Conservation (phyloP, 2,888 invertebrate species). For the Calliphora vomitoria region DNA sequence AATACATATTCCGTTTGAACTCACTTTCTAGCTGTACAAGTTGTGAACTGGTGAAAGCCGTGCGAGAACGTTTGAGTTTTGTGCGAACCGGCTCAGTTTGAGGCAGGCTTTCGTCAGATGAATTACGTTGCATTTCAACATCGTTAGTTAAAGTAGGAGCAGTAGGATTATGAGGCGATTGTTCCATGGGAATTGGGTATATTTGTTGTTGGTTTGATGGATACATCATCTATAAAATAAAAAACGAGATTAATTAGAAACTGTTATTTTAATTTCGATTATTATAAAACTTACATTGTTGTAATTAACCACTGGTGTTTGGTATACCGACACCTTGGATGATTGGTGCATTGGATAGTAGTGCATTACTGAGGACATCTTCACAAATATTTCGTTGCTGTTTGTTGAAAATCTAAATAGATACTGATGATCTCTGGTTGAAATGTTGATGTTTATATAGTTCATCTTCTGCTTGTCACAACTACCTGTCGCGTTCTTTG, state of each 20-base stretch:
- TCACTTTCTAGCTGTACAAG: conserved; percentile 97
- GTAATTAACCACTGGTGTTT: conserved; percentile 22
- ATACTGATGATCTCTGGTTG: conserved; percentile 39
- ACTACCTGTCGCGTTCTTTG: conserved; percentile 58
- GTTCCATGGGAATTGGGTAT: conserved; percentile 16
- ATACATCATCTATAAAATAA: conserved; percentile 28
- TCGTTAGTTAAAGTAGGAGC: not conserved
- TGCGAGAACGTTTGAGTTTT: conserved; percentile 91
- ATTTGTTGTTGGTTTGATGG: conserved; percentile 15
- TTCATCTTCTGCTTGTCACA: not conserved
- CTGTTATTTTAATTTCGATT: not conserved
- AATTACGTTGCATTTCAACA: conserved; percentile 39
- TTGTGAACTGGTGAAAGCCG: conserved; percentile 97
- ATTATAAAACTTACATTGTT: conserved; percentile 55
- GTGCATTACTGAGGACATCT: conserved; percentile 63
- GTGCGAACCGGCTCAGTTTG: conserved; percentile 28
- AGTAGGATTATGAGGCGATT: not conserved
- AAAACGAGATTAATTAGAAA: not conserved
- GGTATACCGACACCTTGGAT: conserved; percentile 18
- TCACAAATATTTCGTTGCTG: conserved; percentile 1
- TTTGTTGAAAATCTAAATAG: not conserved
- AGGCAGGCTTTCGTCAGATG: conserved; percentile 42
- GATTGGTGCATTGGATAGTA: conserved; percentile 55
- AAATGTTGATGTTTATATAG: conserved; percentile 32
- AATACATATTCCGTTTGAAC: conserved; percentile 96